Evolutionary conservation across 2,888 invertebrate genomes (phyloP).

Genomic region (Exephanes ischioxanthus): DNA sequence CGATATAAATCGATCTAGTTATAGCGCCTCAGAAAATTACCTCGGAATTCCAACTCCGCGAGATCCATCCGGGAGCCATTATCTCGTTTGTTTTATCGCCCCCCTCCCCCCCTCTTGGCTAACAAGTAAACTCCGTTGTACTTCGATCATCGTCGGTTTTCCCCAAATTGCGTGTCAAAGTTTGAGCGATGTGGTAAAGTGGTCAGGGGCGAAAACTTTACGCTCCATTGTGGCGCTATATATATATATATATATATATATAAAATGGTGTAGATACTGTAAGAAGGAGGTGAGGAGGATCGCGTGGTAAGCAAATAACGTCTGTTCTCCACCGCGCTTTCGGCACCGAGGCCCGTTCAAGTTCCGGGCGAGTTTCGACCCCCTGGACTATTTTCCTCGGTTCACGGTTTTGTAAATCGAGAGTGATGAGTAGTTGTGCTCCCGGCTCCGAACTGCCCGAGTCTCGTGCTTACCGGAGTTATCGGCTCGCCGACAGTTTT

Average conservation of each 20-base stretch:
- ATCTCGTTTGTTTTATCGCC: neutral
- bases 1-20: no score
- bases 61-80: neutral
- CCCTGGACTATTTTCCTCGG: constrained; percentile 23
- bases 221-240: neutral
- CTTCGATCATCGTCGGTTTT: constrained; percentile 16
- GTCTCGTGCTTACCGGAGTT: constrained; percentile 32
- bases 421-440: neutral
- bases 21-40: neutral
- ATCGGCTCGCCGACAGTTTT: constrained; percentile 63
- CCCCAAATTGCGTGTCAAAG: constrained; percentile 42
- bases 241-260: no score
- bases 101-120: neutral
- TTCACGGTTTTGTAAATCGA: neutral
- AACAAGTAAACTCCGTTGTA: neutral
- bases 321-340: constrained; percentile 12
- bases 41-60: neutral
- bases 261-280: neutral
- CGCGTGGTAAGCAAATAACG: constrained; percentile 51
- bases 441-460: no score
- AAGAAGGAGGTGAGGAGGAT: constrained; percentile 11
- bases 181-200: constrained; percentile 3
- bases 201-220: constrained; percentile 11
- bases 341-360: constrained; percentile 9
- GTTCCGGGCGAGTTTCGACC: constrained; percentile 1